Conservation (phyloP, 2,113 vertebrate genomes). For the Nibea albiflora region DNA sequence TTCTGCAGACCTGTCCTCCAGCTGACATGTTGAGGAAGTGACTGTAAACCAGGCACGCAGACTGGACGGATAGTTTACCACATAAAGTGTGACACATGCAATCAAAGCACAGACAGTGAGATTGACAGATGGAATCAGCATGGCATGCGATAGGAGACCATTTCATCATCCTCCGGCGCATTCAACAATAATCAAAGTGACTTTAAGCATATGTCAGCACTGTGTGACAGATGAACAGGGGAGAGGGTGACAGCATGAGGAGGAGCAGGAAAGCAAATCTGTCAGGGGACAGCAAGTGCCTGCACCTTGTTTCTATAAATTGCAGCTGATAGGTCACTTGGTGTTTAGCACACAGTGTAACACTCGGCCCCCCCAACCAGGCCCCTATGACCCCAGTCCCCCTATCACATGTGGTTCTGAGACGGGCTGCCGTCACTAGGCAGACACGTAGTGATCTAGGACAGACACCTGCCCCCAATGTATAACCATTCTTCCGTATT, state of each 20-base stretch:
- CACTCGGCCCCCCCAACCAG: conserved; percentile 37
- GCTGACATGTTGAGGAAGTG: conserved; percentile 45
- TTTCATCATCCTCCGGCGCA: neutral
- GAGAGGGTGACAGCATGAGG: conserved; percentile 3
- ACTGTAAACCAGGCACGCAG: conserved; percentile 45
- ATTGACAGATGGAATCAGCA: conserved; percentile 6
- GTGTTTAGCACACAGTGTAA: conserved; percentile 80
- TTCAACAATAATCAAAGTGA: conserved; percentile 26
- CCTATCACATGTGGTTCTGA: conserved; percentile 67
- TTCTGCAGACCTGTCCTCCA: neutral
- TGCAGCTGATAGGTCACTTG: conserved; percentile 82
- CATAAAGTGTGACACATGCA: conserved; percentile 20
- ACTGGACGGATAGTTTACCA: conserved; percentile 32
- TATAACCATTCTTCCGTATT: neutral
- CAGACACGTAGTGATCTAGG: conserved; percentile 47
- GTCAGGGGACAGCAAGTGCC: conserved; percentile 70
- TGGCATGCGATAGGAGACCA: neutral
- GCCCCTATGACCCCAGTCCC: conserved; percentile 25
- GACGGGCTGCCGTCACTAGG: conserved; percentile 60
- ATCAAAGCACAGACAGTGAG: neutral
- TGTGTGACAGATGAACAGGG: conserved; percentile 5
- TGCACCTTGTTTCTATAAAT: conserved; percentile 84
- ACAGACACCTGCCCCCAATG: neutral
- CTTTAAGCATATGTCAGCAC: conserved; percentile 27
- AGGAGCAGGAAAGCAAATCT: conserved; percentile 71